phyloP scores from a whole-genome alignment of 2,888 invertebrate genomes.

The Parnassius mnemosyne region DNA sequence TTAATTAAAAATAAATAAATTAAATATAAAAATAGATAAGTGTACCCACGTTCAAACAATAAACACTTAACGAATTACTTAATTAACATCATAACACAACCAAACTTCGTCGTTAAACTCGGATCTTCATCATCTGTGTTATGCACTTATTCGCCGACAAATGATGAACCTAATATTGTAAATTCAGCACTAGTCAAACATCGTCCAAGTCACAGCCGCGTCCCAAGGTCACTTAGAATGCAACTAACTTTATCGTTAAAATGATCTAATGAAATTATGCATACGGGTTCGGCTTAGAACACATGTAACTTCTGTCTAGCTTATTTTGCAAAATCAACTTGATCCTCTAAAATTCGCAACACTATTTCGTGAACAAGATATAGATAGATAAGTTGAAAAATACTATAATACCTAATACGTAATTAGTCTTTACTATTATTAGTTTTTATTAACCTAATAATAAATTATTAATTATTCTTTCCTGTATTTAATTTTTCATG shows the following conservation, averaged over 20 bases:
- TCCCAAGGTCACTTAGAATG: conserved; percentile 51
- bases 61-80: background rate
- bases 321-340: no score
- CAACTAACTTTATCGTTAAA: conserved; percentile 46
- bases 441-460: no score
- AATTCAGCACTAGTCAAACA: conserved; percentile 51
- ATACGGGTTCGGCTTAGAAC: conserved; percentile 38
- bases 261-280: conserved; percentile 66
- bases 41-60: conserved; percentile 1
- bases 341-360: background rate
- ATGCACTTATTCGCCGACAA: conserved; percentile 40
- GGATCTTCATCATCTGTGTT: conserved; percentile 28
- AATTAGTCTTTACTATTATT: no score
- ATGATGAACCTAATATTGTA: conserved; percentile 58
- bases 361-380: no score
- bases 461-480: no score
- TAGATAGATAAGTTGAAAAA: no score
- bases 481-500: background rate
- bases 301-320: background rate
- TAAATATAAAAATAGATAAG: background rate
- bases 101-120: no score
- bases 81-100: background rate
- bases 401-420: no score
- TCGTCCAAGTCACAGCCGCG: conserved; percentile 48
- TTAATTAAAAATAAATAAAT: background rate